Evolutionary conservation across 2,797 vertebrate species (phyloP), one percentile per base, ranked within the genome.

Genomic region (Podarcis siculus): DNA sequence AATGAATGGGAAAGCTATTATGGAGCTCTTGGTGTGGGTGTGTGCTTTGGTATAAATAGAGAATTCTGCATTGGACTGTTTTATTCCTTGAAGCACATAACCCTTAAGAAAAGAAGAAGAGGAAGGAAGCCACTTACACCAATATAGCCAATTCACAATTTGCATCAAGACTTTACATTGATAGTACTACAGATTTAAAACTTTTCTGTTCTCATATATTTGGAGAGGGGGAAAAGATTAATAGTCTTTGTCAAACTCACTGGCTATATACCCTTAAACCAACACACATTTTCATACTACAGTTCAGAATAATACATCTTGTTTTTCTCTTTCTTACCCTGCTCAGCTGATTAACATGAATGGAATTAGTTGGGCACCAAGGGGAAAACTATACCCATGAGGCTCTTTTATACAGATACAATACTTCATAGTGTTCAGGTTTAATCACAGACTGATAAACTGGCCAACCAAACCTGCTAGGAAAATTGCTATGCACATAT

Each of bases 361-460:
- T 72, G 73, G 37, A 91, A 64, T 87, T 49, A 69, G 5, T 5
- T 71, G 86, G 0, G 0, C 17, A 76, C 85, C 19, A 91, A 90
- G 13, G 42, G 69, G 85, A 82, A 80, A 85, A 79, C 49, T 21
- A 42, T 3, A 79, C 39, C 37, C 37, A 69, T 32, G 83, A 64
- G 49, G 64, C 35, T 79, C n/a, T 45, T 89, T 82, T 78, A 30
- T 49, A 61, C 61, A 86, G 84, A 86, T 49, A 32, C 81, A 64
- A 64, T 89, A 25, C 75, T 89, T 92, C 89, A 39, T 67, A 90
- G 0, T 92, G 69, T 17, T 85, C 2, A 73, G 30, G 3, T 89
- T 88, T 82, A 85, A 91, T 49, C 35, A 90, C 12, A 37, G 64
- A 71, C 64, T 85, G 45, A 88, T 85, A 87, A 90, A 88, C 72